These are phyloP conservation scores for Bucorvus abyssinicus DNA, from an alignment of 2,797 vertebrate genomes.

Conservation along the genomic window DNA sequence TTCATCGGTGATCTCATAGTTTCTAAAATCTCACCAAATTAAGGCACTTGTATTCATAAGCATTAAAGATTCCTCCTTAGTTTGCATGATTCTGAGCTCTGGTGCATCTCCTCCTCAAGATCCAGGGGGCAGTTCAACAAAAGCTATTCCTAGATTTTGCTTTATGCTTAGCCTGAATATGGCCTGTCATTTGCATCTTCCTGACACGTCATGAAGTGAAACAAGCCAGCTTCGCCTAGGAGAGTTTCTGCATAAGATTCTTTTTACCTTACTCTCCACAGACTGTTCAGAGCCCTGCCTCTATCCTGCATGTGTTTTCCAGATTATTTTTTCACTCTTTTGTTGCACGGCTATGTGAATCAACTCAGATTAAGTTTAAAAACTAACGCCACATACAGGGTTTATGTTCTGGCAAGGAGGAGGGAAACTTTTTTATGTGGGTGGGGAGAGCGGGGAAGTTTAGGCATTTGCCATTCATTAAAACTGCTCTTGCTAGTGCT, in stretches of 20 bases:
- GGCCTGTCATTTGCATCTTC: not conserved
- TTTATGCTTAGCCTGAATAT: not conserved
- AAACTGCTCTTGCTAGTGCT: not conserved
- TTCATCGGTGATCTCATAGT: not conserved
- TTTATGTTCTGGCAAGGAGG: not conserved
- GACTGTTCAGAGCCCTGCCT: not conserved
- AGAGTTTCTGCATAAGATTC: not conserved
- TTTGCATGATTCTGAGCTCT: not conserved
- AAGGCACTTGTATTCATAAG: not conserved
- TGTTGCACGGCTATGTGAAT: not conserved
- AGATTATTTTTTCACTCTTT: not conserved
- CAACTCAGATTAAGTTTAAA: not conserved
- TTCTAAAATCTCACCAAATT: not conserved
- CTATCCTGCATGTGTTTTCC: constrained; percentile 16
- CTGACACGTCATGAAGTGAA: constrained; percentile 55
- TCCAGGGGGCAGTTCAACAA: constrained; percentile 54
- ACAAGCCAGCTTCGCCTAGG: constrained; percentile 3
- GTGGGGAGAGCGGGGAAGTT: not conserved
- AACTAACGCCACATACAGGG: not conserved
- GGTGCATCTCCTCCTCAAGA: not conserved
- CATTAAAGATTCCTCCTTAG: not conserved
- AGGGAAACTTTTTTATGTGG: not conserved
- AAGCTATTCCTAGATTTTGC: not conserved
- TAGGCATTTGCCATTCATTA: not conserved
- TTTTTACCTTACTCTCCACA: not conserved